Base-by-base conservation (phyloP, 2,888 invertebrate genomes). In the Hypercompe scribonia region DNA sequence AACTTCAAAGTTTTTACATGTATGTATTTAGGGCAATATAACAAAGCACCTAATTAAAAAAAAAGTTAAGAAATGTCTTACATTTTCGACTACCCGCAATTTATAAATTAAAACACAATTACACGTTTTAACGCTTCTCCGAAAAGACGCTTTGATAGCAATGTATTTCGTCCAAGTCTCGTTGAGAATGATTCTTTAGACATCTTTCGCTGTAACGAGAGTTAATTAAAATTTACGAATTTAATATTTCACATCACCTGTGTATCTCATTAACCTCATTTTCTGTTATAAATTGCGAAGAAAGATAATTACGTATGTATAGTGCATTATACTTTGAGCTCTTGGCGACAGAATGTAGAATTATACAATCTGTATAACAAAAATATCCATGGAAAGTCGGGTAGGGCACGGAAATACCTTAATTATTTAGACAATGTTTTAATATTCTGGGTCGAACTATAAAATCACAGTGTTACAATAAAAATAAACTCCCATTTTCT, bases 241-340 rank as follows among this genome's bases (percentile, higher is more conserved):
- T 74, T 80, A 82, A 81, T 82, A 81, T 77, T 78, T 78, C 63
- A 81, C 80, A 80, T 81, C 80, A 81, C 84, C 82, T 82, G 78
- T 71, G 76, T 82, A 78, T 77, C 75, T 82, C 78, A 82, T 84
- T 84, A 84, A 80, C 81, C 76, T 73, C 82, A 82, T 81, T 81
- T 81, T 61, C 36, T 75, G 68, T 75, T 70, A 74, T 78, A 80
- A 78, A 79, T 80, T 76, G 54, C 68, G n/a, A 54, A 50, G 18
- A 69, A 70, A 75, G 65, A 77, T 79, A 70, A 77, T 74, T 76
- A 73, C 61, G 13, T 42, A 31, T 11, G 36, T 36, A n/a, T 70
- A 70, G 28, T 76, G 73, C 74, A 80, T 74, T 73, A 39, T 58
- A 69, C 31, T 72, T 36, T 54, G n/a, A 34, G 64, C 42, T 58